Percentiles rank a stretch among this genome's conserved stretches.
These are phyloP conservation scores for Pachliopta kotzebuea DNA, from an alignment of 2,888 invertebrate species.

Conservation along the genomic window DNA sequence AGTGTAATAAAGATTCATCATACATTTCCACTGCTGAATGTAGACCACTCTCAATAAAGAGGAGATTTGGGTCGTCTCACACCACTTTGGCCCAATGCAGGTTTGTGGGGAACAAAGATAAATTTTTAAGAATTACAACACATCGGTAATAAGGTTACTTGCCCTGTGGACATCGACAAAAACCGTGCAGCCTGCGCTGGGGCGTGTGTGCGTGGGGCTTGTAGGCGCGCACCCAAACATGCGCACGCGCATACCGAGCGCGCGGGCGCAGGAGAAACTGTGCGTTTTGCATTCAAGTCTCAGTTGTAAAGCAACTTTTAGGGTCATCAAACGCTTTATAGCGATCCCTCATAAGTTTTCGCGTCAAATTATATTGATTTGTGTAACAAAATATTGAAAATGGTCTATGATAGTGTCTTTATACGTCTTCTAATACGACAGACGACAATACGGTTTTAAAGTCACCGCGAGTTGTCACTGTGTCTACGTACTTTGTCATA, in stretches of 20 bases:
- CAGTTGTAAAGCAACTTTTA: slow-evolving; percentile 72
- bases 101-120: no score
- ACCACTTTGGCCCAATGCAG: no score
- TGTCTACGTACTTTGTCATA: slow-evolving; percentile 33
- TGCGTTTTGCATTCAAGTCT: slow-evolving; percentile 71
- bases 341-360: slow-evolving; percentile 45
- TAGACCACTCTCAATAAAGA: no score
- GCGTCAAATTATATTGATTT: slow-evolving; percentile 42
- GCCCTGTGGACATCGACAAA: slow-evolving; percentile 80
- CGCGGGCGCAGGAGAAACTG: slow-evolving; percentile 69
- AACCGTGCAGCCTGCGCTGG: slow-evolving; percentile 68
- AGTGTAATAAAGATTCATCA: no score
- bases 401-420: slow-evolving; percentile 3
- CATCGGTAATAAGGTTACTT: slow-evolving; percentile 61
- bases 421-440: background rate
- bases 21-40: no score
- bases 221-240: slow-evolving; percentile 48
- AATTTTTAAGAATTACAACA: slow-evolving; percentile 50
- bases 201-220: slow-evolving; percentile 46
- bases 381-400: slow-evolving; percentile 20
- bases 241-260: slow-evolving; percentile 63
- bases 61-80: no score
- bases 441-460: slow-evolving; percentile 11
- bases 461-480: slow-evolving; percentile 26
- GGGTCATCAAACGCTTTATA: slow-evolving; percentile 76